Conservation (phyloP, 2,113 vertebrate genomes). For the Leptobrachium ailaonicum region DNA sequence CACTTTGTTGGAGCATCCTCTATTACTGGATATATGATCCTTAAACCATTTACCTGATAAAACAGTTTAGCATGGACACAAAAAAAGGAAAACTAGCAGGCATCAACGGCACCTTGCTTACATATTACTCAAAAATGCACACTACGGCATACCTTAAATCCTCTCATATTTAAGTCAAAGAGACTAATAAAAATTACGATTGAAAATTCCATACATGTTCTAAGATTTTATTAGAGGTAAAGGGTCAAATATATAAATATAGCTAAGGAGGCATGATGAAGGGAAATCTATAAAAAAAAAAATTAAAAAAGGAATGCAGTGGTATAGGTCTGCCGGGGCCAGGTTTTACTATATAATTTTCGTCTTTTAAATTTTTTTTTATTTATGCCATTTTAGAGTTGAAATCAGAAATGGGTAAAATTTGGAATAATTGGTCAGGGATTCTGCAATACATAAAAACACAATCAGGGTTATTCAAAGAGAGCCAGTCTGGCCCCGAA, state of each 20-base stretch:
- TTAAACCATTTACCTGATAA: background rate
- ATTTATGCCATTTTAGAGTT: too few species aligned
- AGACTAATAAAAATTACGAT: conserved; percentile 1
- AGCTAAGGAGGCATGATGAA: background rate
- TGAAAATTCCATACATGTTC: background rate
- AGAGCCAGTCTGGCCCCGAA: too few species aligned
- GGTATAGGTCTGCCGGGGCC: too few species aligned
- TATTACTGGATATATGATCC: background rate
- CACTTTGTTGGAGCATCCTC: background rate
- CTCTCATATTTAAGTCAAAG: background rate
- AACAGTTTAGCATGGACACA: background rate
- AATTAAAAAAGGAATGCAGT: too few species aligned
- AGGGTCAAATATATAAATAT: background rate
- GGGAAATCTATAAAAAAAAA: background rate
- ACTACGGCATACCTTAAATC: background rate
- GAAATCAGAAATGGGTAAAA: too few species aligned
- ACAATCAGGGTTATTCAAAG: too few species aligned
- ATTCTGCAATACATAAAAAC: too few species aligned
- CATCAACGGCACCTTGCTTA: background rate
- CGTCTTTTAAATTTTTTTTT: too few species aligned
- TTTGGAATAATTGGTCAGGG: too few species aligned
- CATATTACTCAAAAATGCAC: background rate
- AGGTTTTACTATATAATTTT: too few species aligned
- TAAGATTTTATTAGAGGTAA: background rate
- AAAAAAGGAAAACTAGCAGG: background rate